A percentile compares a stretch with the other conserved stretches of the same genome.
Evolutionary conservation across 2,113 vertebrate genomes (phyloP).

Genomic region (Fulmarus glacialis): DNA sequence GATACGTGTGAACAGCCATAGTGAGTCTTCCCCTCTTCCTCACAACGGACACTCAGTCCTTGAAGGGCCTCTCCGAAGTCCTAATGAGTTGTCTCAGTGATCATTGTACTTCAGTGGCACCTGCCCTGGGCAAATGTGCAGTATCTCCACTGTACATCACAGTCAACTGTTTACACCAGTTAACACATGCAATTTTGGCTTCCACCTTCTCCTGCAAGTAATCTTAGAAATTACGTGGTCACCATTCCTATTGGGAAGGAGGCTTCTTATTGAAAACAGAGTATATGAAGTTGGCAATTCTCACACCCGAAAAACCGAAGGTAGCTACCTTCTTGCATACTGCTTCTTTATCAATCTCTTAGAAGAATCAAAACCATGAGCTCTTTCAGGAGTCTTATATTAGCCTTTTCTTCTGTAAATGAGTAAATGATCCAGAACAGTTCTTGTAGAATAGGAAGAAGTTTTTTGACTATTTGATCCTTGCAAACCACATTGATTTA

Average conservation of each 20-base stretch:
- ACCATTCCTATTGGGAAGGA: background rate
- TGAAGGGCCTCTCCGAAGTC: background rate
- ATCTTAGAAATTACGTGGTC: background rate
- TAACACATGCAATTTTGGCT: background rate
- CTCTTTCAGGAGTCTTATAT: background rate
- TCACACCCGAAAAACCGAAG: background rate
- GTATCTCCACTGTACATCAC: background rate
- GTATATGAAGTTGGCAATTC: background rate
- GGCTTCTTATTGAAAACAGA: background rate
- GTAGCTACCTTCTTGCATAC: background rate
- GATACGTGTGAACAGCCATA: background rate
- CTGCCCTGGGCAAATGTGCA: accelerated
- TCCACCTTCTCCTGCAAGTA: background rate
- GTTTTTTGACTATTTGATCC: background rate
- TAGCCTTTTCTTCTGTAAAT: background rate
- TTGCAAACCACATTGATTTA: background rate
- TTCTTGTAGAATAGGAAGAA: background rate
- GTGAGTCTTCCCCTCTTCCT: background rate
- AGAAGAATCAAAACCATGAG: background rate
- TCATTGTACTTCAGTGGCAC: background rate
- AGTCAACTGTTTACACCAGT: background rate
- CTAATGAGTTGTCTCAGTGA: background rate
- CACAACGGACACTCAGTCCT: background rate
- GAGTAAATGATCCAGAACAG: background rate
- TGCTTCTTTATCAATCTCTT: background rate